Base-by-base conservation (phyloP, 2,797 vertebrate genomes). In the Urocyon cinereoargenteus region DNA sequence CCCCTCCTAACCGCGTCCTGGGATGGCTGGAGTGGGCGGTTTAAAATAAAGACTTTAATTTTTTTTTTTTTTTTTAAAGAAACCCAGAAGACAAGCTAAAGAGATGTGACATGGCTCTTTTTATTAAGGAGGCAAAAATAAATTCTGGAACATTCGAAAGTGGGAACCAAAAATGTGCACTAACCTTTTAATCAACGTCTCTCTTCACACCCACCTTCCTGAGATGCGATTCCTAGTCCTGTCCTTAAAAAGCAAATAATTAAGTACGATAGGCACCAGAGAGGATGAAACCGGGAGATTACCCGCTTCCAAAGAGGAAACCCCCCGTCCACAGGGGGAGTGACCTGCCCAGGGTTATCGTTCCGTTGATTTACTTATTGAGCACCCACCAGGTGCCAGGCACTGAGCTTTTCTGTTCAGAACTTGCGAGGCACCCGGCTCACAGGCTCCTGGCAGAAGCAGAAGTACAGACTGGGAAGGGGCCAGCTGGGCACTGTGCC, bases 41-140 rank as follows among this genome's bases (percentile, higher is more conserved):
- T 92, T 86, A 49, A 83, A 86, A 82, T 45, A 83, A 90, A 93
- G 94, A 68, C 77, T 96, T 61, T 8, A 61, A 36, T 36, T 70
- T 51, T 61, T 92, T 34, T 53, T 87, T 28, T 82, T 88, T 19
- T 82, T 75, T 40, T 75, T 40, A 6, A 36, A 85, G 57, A 49
- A 75, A 61, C 92, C 49, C 36, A 53, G 66, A 70, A 95, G 87
- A 78, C 91, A 61, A 40, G 62, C 95, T 51, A 4, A 59, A 78
- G 75, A 86, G 66, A 62, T 55, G 94, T 75, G 59, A 90, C 95
- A 45, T 62, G 83, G 91, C 59, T 88, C 72, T 91, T 90, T 82
- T 90, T 55, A 94, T 96, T 97, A 97, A 96, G 95, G 49, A 97
- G 94, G 89, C 89, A 96, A 62, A 96, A 96, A 79, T 64, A 90